Percentiles rank a stretch among this genome's conserved stretches.
Evolutionary conservation across 2,113 vertebrate genomes (phyloP).

Genomic region (Halcyon senegalensis): DNA sequence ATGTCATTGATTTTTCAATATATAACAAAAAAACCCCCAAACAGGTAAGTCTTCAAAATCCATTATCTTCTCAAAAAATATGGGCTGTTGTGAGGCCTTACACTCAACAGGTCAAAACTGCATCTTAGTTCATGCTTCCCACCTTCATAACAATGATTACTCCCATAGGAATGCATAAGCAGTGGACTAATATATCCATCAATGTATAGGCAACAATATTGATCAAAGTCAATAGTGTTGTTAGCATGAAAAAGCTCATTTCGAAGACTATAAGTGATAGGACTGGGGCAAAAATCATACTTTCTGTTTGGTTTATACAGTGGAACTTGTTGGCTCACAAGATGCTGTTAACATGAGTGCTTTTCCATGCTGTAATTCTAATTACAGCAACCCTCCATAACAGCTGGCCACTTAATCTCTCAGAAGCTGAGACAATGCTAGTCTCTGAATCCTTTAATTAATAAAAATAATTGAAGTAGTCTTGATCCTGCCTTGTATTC

Average conservation of each 20-base stretch:
- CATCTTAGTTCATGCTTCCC: neutral
- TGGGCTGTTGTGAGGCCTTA: neutral
- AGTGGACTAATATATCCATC: neutral
- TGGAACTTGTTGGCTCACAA: neutral
- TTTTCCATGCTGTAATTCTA: neutral
- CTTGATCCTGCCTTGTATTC: neutral
- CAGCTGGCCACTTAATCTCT: neutral
- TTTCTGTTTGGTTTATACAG: neutral
- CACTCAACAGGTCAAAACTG: neutral
- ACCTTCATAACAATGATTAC: neutral
- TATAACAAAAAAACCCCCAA: neutral
- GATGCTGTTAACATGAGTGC: neutral
- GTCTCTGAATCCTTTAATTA: neutral
- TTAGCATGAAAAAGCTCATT: neutral
- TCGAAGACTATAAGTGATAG: neutral
- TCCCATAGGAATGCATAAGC: neutral
- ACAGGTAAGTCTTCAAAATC: neutral
- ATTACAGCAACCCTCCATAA: accelerated
- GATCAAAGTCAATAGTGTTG: neutral
- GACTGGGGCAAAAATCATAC: neutral
- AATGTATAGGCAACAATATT: neutral
- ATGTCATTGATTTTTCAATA: neutral
- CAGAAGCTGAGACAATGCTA: neutral
- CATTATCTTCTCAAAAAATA: neutral
- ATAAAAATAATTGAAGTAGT: neutral